phyloP scores from a whole-genome alignment of 1,140 invertebrate genomes.

The Philopotamus ludificatus region DNA sequence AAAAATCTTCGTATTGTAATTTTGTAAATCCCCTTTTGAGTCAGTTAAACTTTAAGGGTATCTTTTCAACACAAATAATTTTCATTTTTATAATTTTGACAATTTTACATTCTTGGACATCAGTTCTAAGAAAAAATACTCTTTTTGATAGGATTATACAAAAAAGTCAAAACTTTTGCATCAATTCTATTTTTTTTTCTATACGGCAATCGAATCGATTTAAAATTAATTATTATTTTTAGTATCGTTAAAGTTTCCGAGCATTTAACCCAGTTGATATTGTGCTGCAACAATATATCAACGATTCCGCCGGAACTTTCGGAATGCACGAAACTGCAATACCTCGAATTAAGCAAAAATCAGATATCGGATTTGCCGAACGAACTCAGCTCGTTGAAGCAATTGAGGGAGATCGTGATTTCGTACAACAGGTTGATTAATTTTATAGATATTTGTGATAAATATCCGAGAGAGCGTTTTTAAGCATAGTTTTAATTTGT shows the following conservation, averaged over 20 bases:
- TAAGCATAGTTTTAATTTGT: slow-evolving; percentile 39
- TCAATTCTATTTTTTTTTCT: background rate
- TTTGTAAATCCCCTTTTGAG: too few species aligned
- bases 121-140: too few species aligned
- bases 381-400: slow-evolving; percentile 62
- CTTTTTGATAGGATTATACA: background rate
- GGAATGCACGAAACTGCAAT: slow-evolving; percentile 64
- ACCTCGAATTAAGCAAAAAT: slow-evolving; percentile 79
- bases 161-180: too few species aligned
- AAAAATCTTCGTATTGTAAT: too few species aligned
- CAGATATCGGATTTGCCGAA: slow-evolving; percentile 65
- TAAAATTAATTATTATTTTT: slow-evolving; percentile 28
- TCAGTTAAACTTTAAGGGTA: too few species aligned
- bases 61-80: too few species aligned
- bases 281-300: slow-evolving; percentile 64
- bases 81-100: too few species aligned
- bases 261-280: slow-evolving; percentile 64
- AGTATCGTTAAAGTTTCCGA: slow-evolving; percentile 57
- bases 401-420: slow-evolving; percentile 77
- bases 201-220: background rate
- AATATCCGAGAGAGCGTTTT: background rate
- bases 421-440: slow-evolving; percentile 72
- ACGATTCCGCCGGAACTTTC: slow-evolving; percentile 66
- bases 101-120: too few species aligned
- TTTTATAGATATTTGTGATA: background rate